These are phyloP conservation scores for fruit fly (Drosophila melanogaster) DNA, from an alignment of 1,140 invertebrate genomes.

Conservation along the genomic window Release_6_plus_ISO1_MT NT_037436.4:18402501-18403000, in stretches of 20 bases:
- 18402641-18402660: conserved; percentile 5
- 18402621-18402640: conserved; percentile 32
- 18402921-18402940: conserved; percentile 22
- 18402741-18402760: too few species aligned
- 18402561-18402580: conserved; percentile 41
- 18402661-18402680: too few species aligned
- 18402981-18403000: conserved; percentile 52
- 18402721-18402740: too few species aligned
- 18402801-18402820: too few species aligned
- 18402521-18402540: neutral
- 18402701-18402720: too few species aligned
- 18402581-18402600: conserved; percentile 78
- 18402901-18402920: conserved; percentile 17
- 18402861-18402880: conserved; percentile 1
- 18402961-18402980: conserved; percentile 55
- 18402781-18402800: too few species aligned
- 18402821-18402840: too few species aligned
- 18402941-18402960: conserved; percentile 27
- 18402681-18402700: too few species aligned
- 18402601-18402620: conserved; percentile 80
- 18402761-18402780: too few species aligned
- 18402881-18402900: neutral
- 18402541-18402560: conserved; percentile 4
- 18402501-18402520: conserved; percentile 1
- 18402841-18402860: too few species aligned